These are phyloP conservation scores for Nycteola revayana DNA, from an alignment of 2,888 invertebrate genomes.

Conservation along the genomic window DNA sequence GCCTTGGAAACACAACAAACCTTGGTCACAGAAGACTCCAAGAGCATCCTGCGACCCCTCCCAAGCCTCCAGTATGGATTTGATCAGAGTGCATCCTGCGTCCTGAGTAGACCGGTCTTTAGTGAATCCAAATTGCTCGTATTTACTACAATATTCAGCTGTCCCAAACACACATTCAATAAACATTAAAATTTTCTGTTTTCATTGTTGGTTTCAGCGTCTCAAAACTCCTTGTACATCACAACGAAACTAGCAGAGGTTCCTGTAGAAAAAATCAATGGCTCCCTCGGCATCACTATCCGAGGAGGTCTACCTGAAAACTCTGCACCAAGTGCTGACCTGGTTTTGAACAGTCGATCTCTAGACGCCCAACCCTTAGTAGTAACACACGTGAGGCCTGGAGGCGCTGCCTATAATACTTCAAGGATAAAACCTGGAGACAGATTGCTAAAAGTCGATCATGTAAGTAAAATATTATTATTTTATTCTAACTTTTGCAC, in stretches of 20 bases:
- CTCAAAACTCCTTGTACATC: constrained; percentile 88
- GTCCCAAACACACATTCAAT: too few relatives aligned
- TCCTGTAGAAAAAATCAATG: constrained; percentile 89
- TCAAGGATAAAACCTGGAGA: constrained; percentile 96
- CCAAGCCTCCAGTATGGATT: too few relatives aligned
- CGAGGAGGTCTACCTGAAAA: constrained; percentile 87
- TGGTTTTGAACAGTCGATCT: constrained; percentile 81
- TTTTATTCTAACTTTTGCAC: too few relatives aligned
- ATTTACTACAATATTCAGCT: too few relatives aligned
- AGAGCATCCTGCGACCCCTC: too few relatives aligned
- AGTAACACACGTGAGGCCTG: constrained; percentile 93
- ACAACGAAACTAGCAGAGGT: constrained; percentile 91
- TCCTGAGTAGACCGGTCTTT: too few relatives aligned
- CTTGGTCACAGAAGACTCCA: too few relatives aligned
- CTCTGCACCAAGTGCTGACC: constrained; percentile 80
- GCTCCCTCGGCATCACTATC: constrained; percentile 94
- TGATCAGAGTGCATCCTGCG: too few relatives aligned
- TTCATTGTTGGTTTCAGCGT: constrained; percentile 73
- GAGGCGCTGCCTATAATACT: constrained; percentile 94
- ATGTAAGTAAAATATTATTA: too few relatives aligned
- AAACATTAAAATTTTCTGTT: constrained; percentile 1
- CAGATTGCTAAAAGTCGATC: constrained; percentile 92
- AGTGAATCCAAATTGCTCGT: too few relatives aligned
- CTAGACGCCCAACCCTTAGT: constrained; percentile 87
- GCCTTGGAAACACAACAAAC: too few relatives aligned